Percentiles rank a stretch among this genome's conserved stretches.
Conservation (phyloP, 2,797 vertebrate species). For the Coregonus sp. region DNA sequence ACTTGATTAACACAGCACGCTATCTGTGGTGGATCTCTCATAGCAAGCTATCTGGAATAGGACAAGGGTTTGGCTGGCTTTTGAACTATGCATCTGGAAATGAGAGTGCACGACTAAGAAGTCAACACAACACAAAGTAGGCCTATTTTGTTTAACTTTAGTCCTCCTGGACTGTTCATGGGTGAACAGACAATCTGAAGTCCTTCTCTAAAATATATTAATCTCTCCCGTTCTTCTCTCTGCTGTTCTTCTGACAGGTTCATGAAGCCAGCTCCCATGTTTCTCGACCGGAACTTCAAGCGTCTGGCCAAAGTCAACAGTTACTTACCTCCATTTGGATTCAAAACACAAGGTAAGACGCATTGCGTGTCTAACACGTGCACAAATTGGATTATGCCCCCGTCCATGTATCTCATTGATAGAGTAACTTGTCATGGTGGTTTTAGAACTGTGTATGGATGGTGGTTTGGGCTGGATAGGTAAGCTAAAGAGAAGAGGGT, state of each 20-base stretch:
- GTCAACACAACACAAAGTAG: neutral
- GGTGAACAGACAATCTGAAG: neutral
- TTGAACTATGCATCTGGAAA: no score
- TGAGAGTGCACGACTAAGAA: no score
- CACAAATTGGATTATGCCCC: neutral
- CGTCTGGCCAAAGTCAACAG: constrained; percentile 85
- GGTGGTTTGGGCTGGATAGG: neutral
- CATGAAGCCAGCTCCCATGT: constrained; percentile 89
- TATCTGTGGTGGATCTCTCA: no score
- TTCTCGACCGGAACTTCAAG: constrained; percentile 91
- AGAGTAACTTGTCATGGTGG: neutral
- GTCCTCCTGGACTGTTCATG: neutral
- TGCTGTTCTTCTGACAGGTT: constrained; percentile 75
- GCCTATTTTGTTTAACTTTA: neutral
- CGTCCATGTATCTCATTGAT: neutral
- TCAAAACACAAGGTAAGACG: constrained; percentile 94
- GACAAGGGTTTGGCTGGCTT: no score
- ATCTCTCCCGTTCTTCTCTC: neutral
- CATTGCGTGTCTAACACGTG: neutral
- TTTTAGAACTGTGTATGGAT: neutral
- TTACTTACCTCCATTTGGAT: constrained; percentile 91
- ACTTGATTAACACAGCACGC: no score
- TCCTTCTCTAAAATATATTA: no score
- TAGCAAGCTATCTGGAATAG: no score
- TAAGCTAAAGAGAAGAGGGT: neutral